These are phyloP conservation scores for Albula goreensis DNA, from an alignment of 2,113 vertebrate species.

Conservation along the genomic window DNA sequence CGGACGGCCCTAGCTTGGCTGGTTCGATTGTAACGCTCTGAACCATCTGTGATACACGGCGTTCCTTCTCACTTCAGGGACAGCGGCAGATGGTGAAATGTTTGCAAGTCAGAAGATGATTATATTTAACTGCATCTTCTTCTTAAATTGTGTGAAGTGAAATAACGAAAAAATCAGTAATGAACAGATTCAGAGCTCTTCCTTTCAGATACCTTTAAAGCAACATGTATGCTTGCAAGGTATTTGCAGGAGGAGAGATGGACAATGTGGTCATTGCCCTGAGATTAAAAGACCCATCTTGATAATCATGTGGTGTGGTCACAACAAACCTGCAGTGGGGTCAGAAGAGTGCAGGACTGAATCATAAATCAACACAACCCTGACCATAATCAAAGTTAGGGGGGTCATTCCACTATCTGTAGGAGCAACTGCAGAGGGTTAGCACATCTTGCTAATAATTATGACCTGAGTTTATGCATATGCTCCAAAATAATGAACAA, in stretches of 20 bases:
- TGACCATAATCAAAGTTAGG: background rate
- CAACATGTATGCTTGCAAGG: background rate
- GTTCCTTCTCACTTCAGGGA: constrained; percentile 2
- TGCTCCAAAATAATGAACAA: no score
- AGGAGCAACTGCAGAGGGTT: no score
- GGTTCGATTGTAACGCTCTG: background rate
- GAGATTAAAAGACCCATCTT: background rate
- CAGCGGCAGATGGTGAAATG: background rate
- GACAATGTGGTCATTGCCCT: background rate
- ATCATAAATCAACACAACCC: background rate
- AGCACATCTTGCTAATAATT: no score
- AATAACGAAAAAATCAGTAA: no score
- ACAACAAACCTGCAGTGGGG: background rate
- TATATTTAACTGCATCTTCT: background rate
- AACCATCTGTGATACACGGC: constrained; percentile 15
- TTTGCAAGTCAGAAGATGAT: background rate
- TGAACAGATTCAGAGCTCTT: background rate
- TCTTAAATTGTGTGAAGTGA: no score
- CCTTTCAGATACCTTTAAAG: background rate
- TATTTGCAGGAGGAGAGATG: background rate
- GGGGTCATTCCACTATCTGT: no score
- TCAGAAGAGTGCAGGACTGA: background rate
- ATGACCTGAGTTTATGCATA: no score
- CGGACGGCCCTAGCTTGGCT: background rate
- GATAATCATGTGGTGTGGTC: background rate